A percentile compares a stretch with the other conserved stretches of the same genome.
Evolutionary conservation across 2,797 vertebrate species (phyloP).

Genomic region (Sphenodon punctatus): DNA sequence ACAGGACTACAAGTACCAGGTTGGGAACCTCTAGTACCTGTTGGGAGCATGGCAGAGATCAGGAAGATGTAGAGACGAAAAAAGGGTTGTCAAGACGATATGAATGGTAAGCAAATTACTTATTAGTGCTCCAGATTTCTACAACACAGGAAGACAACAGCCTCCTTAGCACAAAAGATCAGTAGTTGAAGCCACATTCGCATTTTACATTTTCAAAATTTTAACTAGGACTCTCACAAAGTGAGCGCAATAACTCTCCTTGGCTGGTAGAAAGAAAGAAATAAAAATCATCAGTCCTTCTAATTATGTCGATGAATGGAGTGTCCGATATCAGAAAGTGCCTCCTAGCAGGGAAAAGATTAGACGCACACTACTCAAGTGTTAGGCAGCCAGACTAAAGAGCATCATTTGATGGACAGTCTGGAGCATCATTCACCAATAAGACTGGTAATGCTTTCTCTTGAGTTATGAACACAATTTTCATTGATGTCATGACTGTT

Average conservation of each 20-base stretch:
- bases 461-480: background rate
- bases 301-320: no score
- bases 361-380: no score
- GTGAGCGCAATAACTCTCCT: background rate
- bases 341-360: background rate
- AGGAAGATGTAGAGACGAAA: background rate
- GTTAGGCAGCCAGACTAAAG: background rate
- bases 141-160: background rate
- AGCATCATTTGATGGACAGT: background rate
- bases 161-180: rapidly evolving
- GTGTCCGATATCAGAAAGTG: no score
- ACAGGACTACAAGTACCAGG: background rate
- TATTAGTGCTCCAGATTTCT: background rate
- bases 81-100: background rate
- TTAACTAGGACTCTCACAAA: background rate
- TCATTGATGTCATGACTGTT: background rate
- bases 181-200: no score
- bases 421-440: background rate
- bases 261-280: background rate
- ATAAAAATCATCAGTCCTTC: no score
- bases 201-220: background rate
- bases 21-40: background rate
- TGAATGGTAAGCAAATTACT: background rate
- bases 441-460: background rate
- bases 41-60: background rate